phyloP scores from a whole-genome alignment of 2,888 invertebrate genomes.

The Thymelicus acteon region DNA sequence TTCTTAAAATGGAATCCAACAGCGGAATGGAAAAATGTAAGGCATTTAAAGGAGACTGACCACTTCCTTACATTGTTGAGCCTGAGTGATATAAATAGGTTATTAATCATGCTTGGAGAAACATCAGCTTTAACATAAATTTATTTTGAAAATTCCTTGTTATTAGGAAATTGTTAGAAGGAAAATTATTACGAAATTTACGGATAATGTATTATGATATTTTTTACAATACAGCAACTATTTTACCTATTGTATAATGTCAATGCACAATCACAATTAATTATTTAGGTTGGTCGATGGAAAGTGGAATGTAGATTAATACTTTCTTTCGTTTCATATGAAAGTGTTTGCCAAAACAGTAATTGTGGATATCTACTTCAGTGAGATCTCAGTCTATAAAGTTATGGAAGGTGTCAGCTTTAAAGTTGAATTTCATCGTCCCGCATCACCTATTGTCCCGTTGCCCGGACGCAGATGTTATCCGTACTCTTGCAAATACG shows the following conservation, averaged over 20 bases:
- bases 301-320: too few relatives aligned
- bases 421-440: slow-evolving; percentile 46
- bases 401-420: slow-evolving; percentile 43
- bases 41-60: slow-evolving; percentile 1
- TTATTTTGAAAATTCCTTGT: too few relatives aligned
- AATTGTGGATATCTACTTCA: background rate
- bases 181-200: too few relatives aligned
- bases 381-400: slow-evolving; percentile 26
- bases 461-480: slow-evolving; percentile 28
- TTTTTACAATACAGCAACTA: too few relatives aligned
- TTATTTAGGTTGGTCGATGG: too few relatives aligned
- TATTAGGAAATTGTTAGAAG: too few relatives aligned
- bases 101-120: background rate
- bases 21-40: slow-evolving; percentile 42
- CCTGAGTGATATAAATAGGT: background rate
- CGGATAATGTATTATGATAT: too few relatives aligned
- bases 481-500: slow-evolving; percentile 27
- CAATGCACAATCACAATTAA: too few relatives aligned
- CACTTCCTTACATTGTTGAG: background rate
- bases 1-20: slow-evolving; percentile 39
- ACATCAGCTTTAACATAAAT: background rate
- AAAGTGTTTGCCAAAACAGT: background rate
- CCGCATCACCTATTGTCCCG: slow-evolving; percentile 20
- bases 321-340: too few relatives aligned
- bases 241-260: too few relatives aligned